Percentiles rank a stretch among this genome's conserved stretches.
Conservation (phyloP, 1,140 invertebrate genomes). For the Drosophila eugracilis region DNA sequence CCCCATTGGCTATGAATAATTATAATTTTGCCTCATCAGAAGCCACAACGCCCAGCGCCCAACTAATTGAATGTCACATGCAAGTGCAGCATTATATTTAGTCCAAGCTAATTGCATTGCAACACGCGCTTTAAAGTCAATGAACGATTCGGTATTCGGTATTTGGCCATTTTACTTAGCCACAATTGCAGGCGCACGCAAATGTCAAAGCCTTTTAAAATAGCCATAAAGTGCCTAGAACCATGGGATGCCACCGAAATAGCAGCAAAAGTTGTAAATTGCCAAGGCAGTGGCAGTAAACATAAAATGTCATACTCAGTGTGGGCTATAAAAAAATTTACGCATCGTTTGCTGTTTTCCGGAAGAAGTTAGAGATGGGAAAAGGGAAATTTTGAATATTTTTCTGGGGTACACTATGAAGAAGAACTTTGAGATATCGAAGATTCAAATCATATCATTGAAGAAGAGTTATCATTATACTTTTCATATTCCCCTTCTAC, state of each 20-base stretch:
- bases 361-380: not conserved
- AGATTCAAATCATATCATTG: too few species aligned
- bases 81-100: slow-evolving; percentile 75
- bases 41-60: slow-evolving; percentile 12
- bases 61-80: slow-evolving; percentile 66
- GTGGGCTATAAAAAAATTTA: slow-evolving; percentile 42
- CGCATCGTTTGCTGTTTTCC: slow-evolving; percentile 22
- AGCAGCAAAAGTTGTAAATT: slow-evolving; percentile 52
- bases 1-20: slow-evolving; percentile 37
- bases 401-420: not conserved
- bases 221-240: slow-evolving; percentile 33
- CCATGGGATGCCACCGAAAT: slow-evolving; percentile 7
- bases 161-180: slow-evolving; percentile 23
- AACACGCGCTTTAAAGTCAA: slow-evolving; percentile 79
- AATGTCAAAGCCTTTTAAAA: slow-evolving; percentile 66
- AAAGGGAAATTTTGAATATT: not conserved
- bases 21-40: slow-evolving; percentile 42
- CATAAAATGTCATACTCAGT: slow-evolving; percentile 53
- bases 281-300: slow-evolving; percentile 42
- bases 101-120: slow-evolving; percentile 69
- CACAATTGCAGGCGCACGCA: slow-evolving; percentile 57
- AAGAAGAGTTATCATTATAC: too few species aligned
- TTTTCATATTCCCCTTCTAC: too few species aligned
- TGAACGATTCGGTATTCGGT: slow-evolving; percentile 62
- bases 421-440: too few species aligned